These are phyloP conservation scores for Pycnonotus jocosus DNA, from an alignment of 2,113 vertebrate species.

Conservation along the genomic window DNA sequence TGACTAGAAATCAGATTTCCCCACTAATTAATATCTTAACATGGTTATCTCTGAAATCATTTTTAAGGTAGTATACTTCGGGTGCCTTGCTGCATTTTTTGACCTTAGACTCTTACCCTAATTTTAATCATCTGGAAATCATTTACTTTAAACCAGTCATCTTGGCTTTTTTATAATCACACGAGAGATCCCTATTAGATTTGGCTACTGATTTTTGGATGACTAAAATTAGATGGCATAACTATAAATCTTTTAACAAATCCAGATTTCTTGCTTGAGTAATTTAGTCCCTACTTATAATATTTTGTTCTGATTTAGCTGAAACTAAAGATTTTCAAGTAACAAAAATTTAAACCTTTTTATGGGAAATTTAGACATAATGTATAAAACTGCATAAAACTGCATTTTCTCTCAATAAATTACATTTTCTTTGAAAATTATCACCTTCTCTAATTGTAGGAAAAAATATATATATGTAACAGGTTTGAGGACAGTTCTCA, in stretches of 20 bases:
- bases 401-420: background rate
- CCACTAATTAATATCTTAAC: background rate
- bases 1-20: background rate
- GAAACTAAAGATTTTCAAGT: background rate
- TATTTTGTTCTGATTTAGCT: background rate
- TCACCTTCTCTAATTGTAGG: background rate
- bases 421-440: background rate
- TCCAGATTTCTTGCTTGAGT: background rate
- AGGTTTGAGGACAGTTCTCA: background rate
- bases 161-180: background rate
- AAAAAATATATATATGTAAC: background rate
- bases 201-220: background rate
- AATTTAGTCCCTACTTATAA: background rate
- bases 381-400: background rate
- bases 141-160: background rate
- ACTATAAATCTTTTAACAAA: background rate
- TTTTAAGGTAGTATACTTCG: background rate
- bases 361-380: background rate
- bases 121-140: background rate
- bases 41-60: background rate
- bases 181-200: background rate
- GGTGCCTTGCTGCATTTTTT: background rate
- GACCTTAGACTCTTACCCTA: background rate
- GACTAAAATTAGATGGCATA: background rate
- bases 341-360: background rate